Evolutionary conservation across 2,797 vertebrate genomes (phyloP).

Genomic region (Sebastes alutus): DNA sequence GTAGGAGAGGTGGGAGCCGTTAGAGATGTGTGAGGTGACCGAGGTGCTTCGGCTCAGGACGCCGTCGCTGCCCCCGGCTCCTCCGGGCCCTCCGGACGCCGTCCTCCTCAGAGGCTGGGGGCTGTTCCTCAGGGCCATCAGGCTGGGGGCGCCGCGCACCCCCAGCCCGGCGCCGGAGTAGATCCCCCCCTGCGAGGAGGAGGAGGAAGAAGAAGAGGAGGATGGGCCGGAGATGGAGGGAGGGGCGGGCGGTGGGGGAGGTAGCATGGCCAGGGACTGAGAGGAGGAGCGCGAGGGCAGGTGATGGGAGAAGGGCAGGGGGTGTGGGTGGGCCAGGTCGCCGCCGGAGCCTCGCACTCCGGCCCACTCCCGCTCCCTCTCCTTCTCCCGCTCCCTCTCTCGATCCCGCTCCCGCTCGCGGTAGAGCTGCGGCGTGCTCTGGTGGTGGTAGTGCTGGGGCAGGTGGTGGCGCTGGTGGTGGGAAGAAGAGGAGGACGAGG

Average conservation of each 20-base stretch:
- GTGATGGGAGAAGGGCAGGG: slow-evolving; percentile 85
- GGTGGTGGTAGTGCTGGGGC: slow-evolving; percentile 84
- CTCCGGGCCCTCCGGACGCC: slow-evolving; percentile 87
- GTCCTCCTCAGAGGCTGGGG: slow-evolving; percentile 91
- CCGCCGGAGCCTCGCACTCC: slow-evolving; percentile 73
- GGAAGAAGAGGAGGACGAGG: slow-evolving; percentile 82
- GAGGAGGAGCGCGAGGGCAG: slow-evolving; percentile 86
- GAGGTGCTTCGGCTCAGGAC: slow-evolving; percentile 91
- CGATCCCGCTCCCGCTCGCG: slow-evolving; percentile 82
- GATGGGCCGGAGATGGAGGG: slow-evolving; percentile 83
- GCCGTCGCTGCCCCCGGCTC: slow-evolving; percentile 80
- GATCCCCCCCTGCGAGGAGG: slow-evolving; percentile 80
- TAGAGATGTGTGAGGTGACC: slow-evolving; percentile 93
- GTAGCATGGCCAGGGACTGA: slow-evolving; percentile 84
- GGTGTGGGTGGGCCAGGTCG: slow-evolving; percentile 82
- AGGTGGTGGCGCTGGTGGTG: slow-evolving; percentile 80
- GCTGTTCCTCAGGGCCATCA: slow-evolving; percentile 91
- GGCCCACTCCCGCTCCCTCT: slow-evolving; percentile 82
- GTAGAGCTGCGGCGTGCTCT: slow-evolving; percentile 86
- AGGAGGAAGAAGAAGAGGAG: slow-evolving; percentile 78
- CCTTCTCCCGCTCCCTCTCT: slow-evolving; percentile 81
- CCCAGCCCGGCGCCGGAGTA: slow-evolving; percentile 73
- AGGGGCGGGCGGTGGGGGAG: slow-evolving; percentile 82
- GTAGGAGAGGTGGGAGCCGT: slow-evolving; percentile 92
- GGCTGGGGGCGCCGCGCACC: slow-evolving; percentile 80